phyloP scores from a whole-genome alignment of 2,888 invertebrate genomes.

The Ornithoptera priamus region DNA sequence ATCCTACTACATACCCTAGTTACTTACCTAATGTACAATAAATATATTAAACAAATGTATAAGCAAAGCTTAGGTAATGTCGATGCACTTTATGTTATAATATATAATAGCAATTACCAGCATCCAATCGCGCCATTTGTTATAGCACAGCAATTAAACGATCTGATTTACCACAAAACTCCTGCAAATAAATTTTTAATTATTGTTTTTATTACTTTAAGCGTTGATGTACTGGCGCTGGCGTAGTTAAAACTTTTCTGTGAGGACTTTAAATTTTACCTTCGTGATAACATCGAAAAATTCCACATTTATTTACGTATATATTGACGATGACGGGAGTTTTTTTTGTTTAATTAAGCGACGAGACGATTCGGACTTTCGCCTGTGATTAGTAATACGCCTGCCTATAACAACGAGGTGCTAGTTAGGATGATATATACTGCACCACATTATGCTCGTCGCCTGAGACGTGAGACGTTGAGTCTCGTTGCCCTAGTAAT shows the following conservation, averaged over 20 bases:
- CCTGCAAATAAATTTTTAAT: constrained; percentile 13
- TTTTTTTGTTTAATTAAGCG: not conserved
- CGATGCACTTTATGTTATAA: not conserved
- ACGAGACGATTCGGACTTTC: too few relatives aligned
- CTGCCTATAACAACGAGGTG: too few relatives aligned
- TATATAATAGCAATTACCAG: not conserved
- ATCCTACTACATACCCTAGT: too few relatives aligned
- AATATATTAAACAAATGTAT: not conserved
- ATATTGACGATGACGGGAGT: not conserved
- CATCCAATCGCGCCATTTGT: not conserved
- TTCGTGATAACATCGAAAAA: not conserved
- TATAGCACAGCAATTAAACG: constrained; percentile 9
- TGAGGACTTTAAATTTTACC: not conserved
- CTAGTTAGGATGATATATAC: too few relatives aligned
- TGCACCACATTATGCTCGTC: too few relatives aligned
- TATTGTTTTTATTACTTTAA: constrained; percentile 20
- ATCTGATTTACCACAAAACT: constrained; percentile 6
- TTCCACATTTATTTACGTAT: not conserved
- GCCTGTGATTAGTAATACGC: too few relatives aligned
- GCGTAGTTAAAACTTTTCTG: not conserved
- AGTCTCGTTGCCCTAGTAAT: too few relatives aligned
- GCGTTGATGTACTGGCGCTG: constrained; percentile 1
- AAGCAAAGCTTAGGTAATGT: not conserved
- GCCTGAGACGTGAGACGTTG: too few relatives aligned
- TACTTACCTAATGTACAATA: not conserved